phyloP scores from a whole-genome alignment of 1,140 invertebrate species.

The Araneus ventricosus region DNA sequence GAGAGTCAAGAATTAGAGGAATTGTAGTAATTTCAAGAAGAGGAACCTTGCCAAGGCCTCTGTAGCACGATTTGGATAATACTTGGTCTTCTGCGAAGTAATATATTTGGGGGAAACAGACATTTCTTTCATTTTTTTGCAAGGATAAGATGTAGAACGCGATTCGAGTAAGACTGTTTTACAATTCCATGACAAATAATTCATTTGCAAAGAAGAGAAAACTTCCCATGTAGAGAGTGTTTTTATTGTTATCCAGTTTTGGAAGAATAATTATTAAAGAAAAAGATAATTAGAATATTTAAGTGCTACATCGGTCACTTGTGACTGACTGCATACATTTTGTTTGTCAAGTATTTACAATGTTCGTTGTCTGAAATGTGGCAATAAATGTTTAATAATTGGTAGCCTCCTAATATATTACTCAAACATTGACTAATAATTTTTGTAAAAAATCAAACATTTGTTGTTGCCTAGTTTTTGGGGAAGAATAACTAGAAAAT shows the following conservation, averaged over 20 bases:
- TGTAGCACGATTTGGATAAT: slow-evolving; percentile 10
- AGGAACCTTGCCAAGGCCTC: slow-evolving; percentile 43
- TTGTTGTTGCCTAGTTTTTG: no score
- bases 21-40: slow-evolving; percentile 55
- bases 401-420: no score
- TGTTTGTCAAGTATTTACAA: no score
- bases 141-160: not conserved
- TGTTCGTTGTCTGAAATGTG: no score
- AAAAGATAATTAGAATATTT: no score
- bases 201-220: not conserved
- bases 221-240: not conserved
- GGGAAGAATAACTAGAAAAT: no score
- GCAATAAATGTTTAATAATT: no score
- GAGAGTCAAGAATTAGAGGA: slow-evolving; percentile 36
- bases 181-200: not conserved
- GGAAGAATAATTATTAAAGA: no score
- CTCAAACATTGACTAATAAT: no score
- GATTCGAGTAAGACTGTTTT: not conserved
- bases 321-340: no score
- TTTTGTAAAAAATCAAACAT: no score
- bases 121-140: not conserved
- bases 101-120: slow-evolving; percentile 30
- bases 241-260: not conserved
- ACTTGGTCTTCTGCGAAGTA: not conserved
- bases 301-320: no score